These are phyloP conservation scores for Tetramorium alpestre DNA, from an alignment of 1,140 invertebrate species.

Conservation along the genomic window DNA sequence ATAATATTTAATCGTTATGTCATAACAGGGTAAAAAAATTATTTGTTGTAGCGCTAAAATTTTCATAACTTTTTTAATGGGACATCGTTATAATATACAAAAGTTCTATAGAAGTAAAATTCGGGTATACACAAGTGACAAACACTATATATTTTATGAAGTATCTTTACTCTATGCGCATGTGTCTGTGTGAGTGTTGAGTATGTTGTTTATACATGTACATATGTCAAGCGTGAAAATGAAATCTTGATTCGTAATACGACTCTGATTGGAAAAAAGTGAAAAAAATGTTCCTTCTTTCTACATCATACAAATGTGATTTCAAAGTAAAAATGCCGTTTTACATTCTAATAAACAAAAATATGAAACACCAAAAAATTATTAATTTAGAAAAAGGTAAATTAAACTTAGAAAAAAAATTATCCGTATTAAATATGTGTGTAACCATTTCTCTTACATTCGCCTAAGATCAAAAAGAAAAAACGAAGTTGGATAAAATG, in stretches of 20 bases:
- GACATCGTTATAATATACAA: neutral
- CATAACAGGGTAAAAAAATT: neutral
- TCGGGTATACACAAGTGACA: conserved; percentile 25
- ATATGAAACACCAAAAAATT: neutral
- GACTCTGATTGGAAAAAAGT: neutral
- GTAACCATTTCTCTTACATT: neutral
- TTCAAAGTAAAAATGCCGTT: conserved; percentile 3
- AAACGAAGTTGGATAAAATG: neutral
- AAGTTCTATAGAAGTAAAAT: conserved; percentile 54
- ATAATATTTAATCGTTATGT: neutral
- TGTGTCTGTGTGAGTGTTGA: neutral
- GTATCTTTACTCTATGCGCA: conserved; percentile 24
- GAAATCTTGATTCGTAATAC: conserved; percentile 10
- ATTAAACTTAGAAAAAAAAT: conserved; percentile 6
- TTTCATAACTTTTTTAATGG: neutral
- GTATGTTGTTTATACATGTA: conserved; percentile 11
- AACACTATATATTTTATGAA: conserved; percentile 70
- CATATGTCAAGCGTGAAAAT: conserved; percentile 21
- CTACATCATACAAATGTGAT: neutral
- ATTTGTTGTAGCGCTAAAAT: conserved; percentile 3
- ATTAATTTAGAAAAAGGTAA: conserved; percentile 4
- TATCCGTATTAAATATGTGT: neutral
- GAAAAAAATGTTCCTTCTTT: neutral
- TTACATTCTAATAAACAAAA: neutral
- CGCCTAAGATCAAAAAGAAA: neutral